phyloP scores from a whole-genome alignment of 2,888 invertebrate species.

The Epistrophe grossulariae region DNA sequence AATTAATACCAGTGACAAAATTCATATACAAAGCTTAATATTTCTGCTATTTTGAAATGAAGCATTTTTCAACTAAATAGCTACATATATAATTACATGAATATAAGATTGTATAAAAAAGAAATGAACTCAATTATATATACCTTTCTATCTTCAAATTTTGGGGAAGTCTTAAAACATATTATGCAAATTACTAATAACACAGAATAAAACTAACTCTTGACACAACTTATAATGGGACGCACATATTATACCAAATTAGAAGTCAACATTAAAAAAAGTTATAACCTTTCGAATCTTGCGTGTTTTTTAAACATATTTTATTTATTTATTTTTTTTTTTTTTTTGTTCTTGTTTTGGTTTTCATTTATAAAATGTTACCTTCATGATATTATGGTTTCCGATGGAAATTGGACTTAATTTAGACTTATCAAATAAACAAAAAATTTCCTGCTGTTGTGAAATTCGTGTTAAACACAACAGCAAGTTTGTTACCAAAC shows the following conservation, averaged over 20 bases:
- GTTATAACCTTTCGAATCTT: conserved; percentile 41
- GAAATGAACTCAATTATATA: conserved; percentile 17
- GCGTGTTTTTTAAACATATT: conserved; percentile 38
- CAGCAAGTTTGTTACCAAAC: conserved; percentile 3
- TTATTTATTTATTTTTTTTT: neutral
- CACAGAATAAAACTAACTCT: conserved; percentile 5
- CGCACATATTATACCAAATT: conserved; percentile 12
- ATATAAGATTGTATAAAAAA: too few relatives aligned
- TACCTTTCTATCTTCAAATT: neutral
- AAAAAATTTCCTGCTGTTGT: conserved; percentile 47
- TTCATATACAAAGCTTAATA: too few relatives aligned
- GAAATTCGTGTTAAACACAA: conserved; percentile 35
- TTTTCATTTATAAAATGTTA: conserved; percentile 41
- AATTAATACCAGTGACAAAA: too few relatives aligned
- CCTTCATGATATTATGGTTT: conserved; percentile 62
- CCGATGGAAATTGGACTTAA: conserved; percentile 59
- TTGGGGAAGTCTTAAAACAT: neutral
- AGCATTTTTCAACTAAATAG: too few relatives aligned
- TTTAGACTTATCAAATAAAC: conserved; percentile 49
- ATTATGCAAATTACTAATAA: conserved; percentile 22
- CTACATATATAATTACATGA: too few relatives aligned
- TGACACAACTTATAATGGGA: conserved; percentile 17
- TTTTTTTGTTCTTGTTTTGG: neutral
- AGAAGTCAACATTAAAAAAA: conserved; percentile 17
- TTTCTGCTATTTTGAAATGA: too few relatives aligned